phyloP scores from a whole-genome alignment of 53 echinoderm and acorn worm species.

The Luidia sarsii region DNA sequence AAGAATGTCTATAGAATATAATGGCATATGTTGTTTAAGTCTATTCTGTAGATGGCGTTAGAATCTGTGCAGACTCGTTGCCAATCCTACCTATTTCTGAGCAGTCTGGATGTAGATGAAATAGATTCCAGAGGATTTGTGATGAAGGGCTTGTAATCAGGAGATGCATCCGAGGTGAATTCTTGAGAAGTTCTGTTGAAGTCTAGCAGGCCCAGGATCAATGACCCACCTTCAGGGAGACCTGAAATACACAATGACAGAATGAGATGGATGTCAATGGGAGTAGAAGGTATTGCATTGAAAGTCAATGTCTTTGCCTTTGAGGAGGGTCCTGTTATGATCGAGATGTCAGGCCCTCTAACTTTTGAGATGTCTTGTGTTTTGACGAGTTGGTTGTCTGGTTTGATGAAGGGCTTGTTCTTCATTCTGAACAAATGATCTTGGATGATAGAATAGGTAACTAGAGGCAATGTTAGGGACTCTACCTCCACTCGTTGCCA shows the following conservation, averaged over 20 bases:
- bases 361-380: background rate
- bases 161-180: conserved; percentile 57
- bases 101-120: conserved; percentile 16
- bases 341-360: too few relatives aligned
- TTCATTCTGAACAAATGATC: too few relatives aligned
- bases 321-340: too few relatives aligned
- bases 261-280: background rate
- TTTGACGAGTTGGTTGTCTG: background rate
- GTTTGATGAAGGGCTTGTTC: too few relatives aligned
- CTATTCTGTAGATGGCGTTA: too few relatives aligned
- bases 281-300: background rate
- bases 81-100: conserved; percentile 25
- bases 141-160: conserved; percentile 43
- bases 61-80: too few relatives aligned
- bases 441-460: too few relatives aligned
- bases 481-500: conserved; percentile 40
- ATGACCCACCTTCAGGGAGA: conserved; percentile 34
- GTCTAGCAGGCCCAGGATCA: conserved; percentile 38
- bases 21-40: too few relatives aligned
- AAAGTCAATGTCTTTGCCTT: too few relatives aligned
- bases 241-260: conserved; percentile 31
- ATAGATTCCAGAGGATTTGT: conserved; percentile 36
- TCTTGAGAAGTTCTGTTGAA: conserved; percentile 26
- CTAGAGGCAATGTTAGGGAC: too few relatives aligned
- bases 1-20: too few relatives aligned